A percentile compares a stretch with the other conserved stretches of the same genome.
Conservation (phyloP, 2,888 invertebrate genomes). For the Plagodis dolabraria region DNA sequence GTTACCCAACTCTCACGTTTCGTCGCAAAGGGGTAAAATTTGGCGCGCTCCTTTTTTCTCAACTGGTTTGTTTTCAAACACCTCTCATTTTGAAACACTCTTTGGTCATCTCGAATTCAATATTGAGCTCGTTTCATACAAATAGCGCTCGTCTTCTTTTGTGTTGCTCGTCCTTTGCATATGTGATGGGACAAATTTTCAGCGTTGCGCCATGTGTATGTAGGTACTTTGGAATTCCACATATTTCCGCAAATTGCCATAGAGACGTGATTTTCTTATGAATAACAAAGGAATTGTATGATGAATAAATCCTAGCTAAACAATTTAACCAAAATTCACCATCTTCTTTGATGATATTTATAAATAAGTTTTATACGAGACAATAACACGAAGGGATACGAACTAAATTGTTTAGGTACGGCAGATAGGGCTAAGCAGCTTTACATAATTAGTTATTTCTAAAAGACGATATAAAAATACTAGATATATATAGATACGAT, state of each 20-base stretch:
- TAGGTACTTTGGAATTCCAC: slow-evolving; percentile 11
- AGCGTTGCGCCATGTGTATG: slow-evolving; percentile 31
- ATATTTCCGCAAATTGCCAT: slow-evolving; percentile 11
- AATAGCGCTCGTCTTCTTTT: slow-evolving; percentile 42
- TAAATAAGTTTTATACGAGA: no score
- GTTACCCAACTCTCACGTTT: slow-evolving; percentile 69
- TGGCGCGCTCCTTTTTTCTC: slow-evolving; percentile 52
- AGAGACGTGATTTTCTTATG: slow-evolving; percentile 12
- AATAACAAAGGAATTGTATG: slow-evolving; percentile 5
- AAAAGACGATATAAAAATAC: no score
- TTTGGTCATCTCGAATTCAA: slow-evolving; percentile 46
- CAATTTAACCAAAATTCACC: not conserved
- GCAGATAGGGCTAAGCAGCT: no score
- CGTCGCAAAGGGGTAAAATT: slow-evolving; percentile 65
- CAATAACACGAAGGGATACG: no score
- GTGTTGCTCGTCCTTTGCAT: slow-evolving; percentile 45
- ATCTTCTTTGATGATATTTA: no score
- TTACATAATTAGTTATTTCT: no score
- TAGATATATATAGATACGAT: no score
- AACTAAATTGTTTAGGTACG: no score
- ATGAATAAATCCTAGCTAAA: not conserved
- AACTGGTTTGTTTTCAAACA: slow-evolving; percentile 59
- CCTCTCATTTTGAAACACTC: slow-evolving; percentile 56
- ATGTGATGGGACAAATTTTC: slow-evolving; percentile 32
- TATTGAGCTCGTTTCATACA: slow-evolving; percentile 52